A percentile compares a stretch with the other conserved stretches of the same genome.
Evolutionary conservation across 2,113 vertebrate species (phyloP).

Genomic region (Struthio camelus): DNA sequence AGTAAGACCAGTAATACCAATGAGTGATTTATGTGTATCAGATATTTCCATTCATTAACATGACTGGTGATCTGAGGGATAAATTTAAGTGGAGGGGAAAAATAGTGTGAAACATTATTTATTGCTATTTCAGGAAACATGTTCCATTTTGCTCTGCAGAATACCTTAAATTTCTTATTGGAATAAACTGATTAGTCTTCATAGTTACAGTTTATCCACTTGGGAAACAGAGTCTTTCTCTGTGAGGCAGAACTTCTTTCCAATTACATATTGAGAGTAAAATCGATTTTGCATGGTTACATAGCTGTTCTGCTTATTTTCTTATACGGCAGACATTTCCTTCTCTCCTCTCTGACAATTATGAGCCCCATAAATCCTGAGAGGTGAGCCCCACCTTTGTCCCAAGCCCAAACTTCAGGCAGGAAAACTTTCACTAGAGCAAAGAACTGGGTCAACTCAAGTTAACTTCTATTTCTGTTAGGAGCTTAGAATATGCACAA

Average conservation of each 20-base stretch:
- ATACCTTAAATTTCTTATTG: not conserved
- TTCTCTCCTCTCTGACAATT: not conserved
- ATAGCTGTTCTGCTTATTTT: not conserved
- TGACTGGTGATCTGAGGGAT: not conserved
- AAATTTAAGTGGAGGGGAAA: not conserved
- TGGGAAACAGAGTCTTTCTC: not conserved
- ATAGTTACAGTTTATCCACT: not conserved
- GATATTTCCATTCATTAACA: not conserved
- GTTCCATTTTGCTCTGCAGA: not conserved
- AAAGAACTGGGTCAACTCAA: not conserved
- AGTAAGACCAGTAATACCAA: not conserved
- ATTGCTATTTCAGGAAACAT: not conserved
- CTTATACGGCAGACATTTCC: not conserved
- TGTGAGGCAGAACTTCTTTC: not conserved
- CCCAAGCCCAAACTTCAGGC: conserved; percentile 1
- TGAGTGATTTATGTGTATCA: not conserved
- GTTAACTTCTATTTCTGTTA: not conserved
- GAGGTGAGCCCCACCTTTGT: not conserved
- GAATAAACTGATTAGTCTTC: conserved; percentile 1
- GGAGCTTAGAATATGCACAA: not conserved
- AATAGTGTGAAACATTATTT: not conserved
- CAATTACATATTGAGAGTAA: not conserved
- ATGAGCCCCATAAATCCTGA: not conserved
- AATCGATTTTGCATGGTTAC: not conserved
- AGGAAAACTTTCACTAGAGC: not conserved